Percentiles rank a stretch among this genome's conserved stretches.
Conservation (phyloP, 1,140 invertebrate species). For the Pogonus chalceus region DNA sequence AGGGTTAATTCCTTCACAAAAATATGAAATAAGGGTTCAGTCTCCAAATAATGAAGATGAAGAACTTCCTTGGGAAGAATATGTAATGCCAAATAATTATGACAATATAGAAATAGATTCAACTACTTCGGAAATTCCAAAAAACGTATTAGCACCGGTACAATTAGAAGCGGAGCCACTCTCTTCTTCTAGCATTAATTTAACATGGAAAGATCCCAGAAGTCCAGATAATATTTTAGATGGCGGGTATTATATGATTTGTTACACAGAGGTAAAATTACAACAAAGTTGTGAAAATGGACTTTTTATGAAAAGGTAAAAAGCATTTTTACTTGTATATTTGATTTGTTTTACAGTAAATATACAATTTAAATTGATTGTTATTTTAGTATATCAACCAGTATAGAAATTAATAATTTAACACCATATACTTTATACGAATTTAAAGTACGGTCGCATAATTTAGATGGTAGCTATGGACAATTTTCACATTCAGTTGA, state of each 20-base stretch:
- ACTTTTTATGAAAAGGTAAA: not conserved
- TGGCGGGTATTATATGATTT: constrained; percentile 19
- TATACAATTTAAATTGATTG: constrained; percentile 23
- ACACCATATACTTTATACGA: constrained; percentile 50
- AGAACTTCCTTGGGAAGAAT: not conserved
- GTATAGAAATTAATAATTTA: constrained; percentile 39
- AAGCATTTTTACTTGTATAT: not conserved
- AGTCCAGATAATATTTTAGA: not conserved
- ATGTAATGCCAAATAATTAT: not conserved
- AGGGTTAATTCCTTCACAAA: constrained; percentile 19
- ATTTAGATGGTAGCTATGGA: constrained; percentile 16
- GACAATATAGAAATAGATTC: not conserved
- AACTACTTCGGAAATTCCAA: constrained; percentile 7
- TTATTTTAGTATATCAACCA: constrained; percentile 37
- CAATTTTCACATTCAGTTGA: constrained; percentile 19
- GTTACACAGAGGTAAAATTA: constrained; percentile 16
- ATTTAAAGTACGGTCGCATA: constrained; percentile 42
- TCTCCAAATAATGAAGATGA: not conserved
- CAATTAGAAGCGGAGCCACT: constrained; percentile 13
- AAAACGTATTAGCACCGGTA: constrained; percentile 5
- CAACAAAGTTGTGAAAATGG: constrained; percentile 15
- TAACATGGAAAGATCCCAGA: constrained; percentile 9
- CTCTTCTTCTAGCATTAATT: constrained; percentile 13
- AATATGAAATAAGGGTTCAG: constrained; percentile 24
- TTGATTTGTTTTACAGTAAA: constrained; percentile 13